A percentile compares a stretch with the other conserved stretches of the same genome.
phyloP scores from a whole-genome alignment of 1,140 invertebrate genomes.

The Lepidurus arcticus region DNA sequence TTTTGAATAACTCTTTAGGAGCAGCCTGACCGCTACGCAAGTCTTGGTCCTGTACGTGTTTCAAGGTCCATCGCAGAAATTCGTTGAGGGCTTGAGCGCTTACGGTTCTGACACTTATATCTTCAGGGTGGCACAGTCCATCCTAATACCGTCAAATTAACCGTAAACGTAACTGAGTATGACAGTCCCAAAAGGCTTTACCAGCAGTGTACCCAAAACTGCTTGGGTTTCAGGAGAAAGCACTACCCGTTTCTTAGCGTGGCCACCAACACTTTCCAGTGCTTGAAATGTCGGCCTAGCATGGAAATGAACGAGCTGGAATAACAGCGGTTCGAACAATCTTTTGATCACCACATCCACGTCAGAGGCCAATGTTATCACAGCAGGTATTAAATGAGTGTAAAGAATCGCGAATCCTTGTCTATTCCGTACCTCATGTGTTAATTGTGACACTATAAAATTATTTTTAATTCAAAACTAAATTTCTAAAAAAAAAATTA shows the following conservation, averaged over 20 bases:
- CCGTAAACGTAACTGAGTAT: too few species aligned
- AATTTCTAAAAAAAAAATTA: not conserved
- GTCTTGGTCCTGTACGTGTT: constrained; percentile 7
- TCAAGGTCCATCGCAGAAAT: constrained; percentile 28
- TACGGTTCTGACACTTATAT: constrained; percentile 13
- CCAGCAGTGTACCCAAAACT: constrained; percentile 5
- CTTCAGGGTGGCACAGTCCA: constrained; percentile 9
- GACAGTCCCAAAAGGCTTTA: too few species aligned
- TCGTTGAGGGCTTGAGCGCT: constrained; percentile 2
- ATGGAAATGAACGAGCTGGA: constrained; percentile 30
- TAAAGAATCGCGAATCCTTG: constrained; percentile 26
- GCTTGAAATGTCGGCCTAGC: constrained; percentile 22
- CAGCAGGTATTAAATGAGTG: not conserved
- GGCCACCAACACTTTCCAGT: not conserved
- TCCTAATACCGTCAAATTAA: not conserved
- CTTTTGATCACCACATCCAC: constrained; percentile 23
- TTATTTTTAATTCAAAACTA: not conserved
- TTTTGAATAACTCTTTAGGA: constrained; percentile 29
- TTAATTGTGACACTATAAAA: not conserved
- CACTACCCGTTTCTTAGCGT: constrained; percentile 10
- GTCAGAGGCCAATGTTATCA: constrained; percentile 26
- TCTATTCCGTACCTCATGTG: not conserved
- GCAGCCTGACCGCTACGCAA: constrained; percentile 7
- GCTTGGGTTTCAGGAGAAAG: constrained; percentile 23
- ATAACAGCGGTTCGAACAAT: constrained; percentile 18